A percentile compares a stretch with the other conserved stretches of the same genome.
These are phyloP conservation scores for Chinchilla lanigera DNA, from an alignment of 2,113 vertebrate species.

Conservation along the genomic window DNA sequence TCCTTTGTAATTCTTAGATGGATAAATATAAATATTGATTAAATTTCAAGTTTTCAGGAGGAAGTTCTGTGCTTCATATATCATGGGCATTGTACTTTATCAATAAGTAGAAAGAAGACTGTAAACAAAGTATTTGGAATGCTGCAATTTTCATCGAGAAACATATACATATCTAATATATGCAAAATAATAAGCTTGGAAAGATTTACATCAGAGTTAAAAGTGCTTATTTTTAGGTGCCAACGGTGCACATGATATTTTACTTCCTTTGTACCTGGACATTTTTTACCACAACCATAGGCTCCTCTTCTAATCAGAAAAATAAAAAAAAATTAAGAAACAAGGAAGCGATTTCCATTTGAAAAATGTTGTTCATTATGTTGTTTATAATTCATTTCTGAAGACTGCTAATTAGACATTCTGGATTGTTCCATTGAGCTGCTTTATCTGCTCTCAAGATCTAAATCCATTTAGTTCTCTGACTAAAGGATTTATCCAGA, in stretches of 20 bases:
- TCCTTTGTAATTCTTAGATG: neutral
- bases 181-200: neutral
- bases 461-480: neutral
- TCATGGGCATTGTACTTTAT: neutral
- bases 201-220: neutral
- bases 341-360: neutral
- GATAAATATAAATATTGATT: neutral
- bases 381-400: neutral
- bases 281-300: neutral
- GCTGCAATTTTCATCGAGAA: neutral
- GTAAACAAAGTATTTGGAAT: neutral
- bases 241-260: neutral
- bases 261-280: neutral
- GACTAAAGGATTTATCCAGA: neutral
- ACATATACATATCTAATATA: neutral
- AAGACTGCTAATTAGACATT: neutral
- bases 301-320: neutral
- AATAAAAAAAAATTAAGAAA: neutral
- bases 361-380: neutral
- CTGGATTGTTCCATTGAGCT: neutral
- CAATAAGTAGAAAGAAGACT: neutral
- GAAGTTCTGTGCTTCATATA: neutral
- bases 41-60: constrained; percentile 4
- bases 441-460: neutral
- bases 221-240: neutral